Percentiles rank a stretch among this genome's conserved stretches.
Evolutionary conservation across 1,140 invertebrate species (phyloP).

Genomic region (Brachionus rubens): DNA sequence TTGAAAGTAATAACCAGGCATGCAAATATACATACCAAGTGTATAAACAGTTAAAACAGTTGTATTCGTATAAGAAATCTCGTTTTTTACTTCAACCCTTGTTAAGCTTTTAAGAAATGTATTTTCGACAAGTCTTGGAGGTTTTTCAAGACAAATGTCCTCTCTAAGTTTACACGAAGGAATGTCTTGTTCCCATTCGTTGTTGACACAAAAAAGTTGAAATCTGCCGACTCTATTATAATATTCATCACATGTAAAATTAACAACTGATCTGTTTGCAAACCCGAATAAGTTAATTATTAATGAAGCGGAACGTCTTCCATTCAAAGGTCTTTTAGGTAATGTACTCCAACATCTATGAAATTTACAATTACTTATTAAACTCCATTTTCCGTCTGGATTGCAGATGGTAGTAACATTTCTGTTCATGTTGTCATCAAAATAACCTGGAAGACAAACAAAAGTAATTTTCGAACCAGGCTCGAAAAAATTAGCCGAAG

Average conservation of each 20-base stretch:
- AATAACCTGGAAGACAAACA: slow-evolving; percentile 36
- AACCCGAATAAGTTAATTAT: neutral
- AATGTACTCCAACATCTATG: slow-evolving; percentile 18
- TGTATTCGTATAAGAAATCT: neutral
- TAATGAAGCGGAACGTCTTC: neutral
- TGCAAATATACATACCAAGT: slow-evolving; percentile 6
- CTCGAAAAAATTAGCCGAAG: neutral
- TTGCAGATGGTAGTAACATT: neutral
- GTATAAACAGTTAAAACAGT: slow-evolving; percentile 14
- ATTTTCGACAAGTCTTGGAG: neutral
- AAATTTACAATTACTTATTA: slow-evolving; percentile 7
- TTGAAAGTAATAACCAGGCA: neutral
- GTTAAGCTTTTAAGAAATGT: slow-evolving; percentile 11
- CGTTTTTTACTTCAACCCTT: neutral
- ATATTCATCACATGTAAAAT: slow-evolving; percentile 36
- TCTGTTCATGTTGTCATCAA: neutral
- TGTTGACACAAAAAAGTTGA: neutral
- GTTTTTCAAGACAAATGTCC: neutral
- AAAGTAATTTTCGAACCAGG: slow-evolving; percentile 4
- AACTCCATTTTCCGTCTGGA: neutral
- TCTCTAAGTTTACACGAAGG: neutral
- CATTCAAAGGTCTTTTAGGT: slow-evolving; percentile 31
- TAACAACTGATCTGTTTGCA: neutral
- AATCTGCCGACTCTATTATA: neutral
- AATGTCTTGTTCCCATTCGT: slow-evolving; percentile 33